A percentile compares a stretch with the other conserved stretches of the same genome.
These are phyloP conservation scores for Lasaia peninsularis DNA, from an alignment of 1,140 invertebrate species.

Conservation along the genomic window DNA sequence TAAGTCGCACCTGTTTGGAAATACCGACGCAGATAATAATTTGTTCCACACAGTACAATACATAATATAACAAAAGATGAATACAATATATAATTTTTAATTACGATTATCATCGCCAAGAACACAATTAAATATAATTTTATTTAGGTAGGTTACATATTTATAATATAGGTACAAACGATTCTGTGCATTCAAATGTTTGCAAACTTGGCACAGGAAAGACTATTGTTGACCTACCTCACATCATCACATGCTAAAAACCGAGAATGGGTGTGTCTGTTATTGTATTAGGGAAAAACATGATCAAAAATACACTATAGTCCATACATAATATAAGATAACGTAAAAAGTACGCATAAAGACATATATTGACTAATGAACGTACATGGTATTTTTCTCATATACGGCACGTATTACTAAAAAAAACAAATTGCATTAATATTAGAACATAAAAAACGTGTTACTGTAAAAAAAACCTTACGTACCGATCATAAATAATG, in stretches of 20 bases:
- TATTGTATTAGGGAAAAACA: neutral
- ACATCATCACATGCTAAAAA: conserved; percentile 3
- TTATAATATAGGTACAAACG: neutral
- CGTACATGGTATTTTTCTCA: too few species aligned
- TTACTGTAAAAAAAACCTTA: too few species aligned
- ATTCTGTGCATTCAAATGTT: conserved; percentile 8
- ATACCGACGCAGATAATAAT: too few species aligned
- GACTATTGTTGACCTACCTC: conserved; percentile 8
- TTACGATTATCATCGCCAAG: neutral
- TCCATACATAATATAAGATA: neutral
- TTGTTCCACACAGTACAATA: too few species aligned
- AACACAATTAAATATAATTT: neutral
- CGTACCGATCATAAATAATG: too few species aligned
- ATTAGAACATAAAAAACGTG: too few species aligned
- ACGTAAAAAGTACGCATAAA: neutral
- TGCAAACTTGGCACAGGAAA: neutral
- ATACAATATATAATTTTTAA: neutral
- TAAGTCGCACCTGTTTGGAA: too few species aligned
- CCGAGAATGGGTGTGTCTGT: conserved; percentile 6
- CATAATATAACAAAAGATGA: too few species aligned
- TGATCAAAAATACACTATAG: neutral
- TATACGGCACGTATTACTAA: too few species aligned
- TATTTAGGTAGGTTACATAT: neutral
- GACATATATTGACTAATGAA: too few species aligned
- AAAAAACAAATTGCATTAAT: too few species aligned